Conservation (phyloP, 2,888 invertebrate species). For the Pachymerium ferrugineum region DNA sequence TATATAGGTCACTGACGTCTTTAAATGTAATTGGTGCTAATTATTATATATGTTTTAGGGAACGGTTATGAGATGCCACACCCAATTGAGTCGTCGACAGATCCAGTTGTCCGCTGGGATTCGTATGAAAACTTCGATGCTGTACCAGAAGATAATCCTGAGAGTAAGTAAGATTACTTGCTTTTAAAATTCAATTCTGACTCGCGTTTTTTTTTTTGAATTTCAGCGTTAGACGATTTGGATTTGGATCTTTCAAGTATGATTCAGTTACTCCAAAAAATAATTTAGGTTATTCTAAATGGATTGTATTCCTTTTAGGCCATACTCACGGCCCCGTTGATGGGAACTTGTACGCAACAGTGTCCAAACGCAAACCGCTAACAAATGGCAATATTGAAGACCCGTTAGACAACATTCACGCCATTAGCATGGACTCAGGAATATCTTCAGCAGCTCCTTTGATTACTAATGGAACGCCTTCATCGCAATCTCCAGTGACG, state of each 20-base stretch:
- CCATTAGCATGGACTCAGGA: slow-evolving; percentile 85
- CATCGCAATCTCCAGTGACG: slow-evolving; percentile 37
- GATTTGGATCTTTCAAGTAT: neutral
- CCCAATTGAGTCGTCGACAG: slow-evolving; percentile 48
- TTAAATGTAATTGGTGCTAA: slow-evolving; percentile 21
- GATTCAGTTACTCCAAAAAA: neutral
- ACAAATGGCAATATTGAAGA: slow-evolving; percentile 31
- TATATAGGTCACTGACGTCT: neutral
- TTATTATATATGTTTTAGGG: slow-evolving; percentile 33
- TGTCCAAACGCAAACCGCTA: slow-evolving; percentile 46
- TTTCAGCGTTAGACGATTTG: neutral
- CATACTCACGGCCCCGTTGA: slow-evolving; percentile 80
- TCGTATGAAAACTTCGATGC: slow-evolving; percentile 62
- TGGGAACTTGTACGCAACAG: slow-evolving; percentile 78
- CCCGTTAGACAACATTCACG: slow-evolving; percentile 54
- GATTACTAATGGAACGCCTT: slow-evolving; percentile 53
- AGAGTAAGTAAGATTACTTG: slow-evolving; percentile 37
- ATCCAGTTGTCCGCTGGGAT: slow-evolving; percentile 70
- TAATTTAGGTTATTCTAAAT: neutral
- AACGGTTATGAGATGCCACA: slow-evolving; percentile 36
- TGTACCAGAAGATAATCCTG: slow-evolving; percentile 39
- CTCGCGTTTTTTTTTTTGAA: neutral
- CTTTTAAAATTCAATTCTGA: neutral
- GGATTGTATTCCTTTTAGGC: neutral
- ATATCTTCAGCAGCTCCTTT: slow-evolving; percentile 58